A percentile compares a stretch with the other conserved stretches of the same genome.
Evolutionary conservation across 2,797 vertebrate species (phyloP).

Genomic region (Diplodus puntazzo): DNA sequence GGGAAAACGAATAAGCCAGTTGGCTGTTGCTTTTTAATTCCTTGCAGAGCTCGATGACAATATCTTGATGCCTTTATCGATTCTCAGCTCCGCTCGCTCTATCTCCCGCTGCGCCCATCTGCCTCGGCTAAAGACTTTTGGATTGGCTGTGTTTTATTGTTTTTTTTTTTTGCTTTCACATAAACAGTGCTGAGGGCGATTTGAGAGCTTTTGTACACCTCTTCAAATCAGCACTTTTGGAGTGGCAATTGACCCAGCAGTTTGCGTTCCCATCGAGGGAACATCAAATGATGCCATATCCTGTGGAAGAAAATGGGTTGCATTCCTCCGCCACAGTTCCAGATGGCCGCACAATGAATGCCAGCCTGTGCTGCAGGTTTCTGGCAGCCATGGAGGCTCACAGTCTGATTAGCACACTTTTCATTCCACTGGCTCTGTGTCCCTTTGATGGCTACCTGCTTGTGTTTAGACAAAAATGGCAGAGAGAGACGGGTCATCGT

Average conservation of each 20-base stretch:
- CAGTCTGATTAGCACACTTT: slow-evolving; percentile 44
- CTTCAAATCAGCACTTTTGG: slow-evolving; percentile 28
- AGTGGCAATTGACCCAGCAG: slow-evolving; percentile 25
- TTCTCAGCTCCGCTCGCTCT: slow-evolving; percentile 31
- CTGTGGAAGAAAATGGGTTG: slow-evolving; percentile 42
- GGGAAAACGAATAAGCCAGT: slow-evolving; percentile 38
- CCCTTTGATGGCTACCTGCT: slow-evolving; percentile 35
- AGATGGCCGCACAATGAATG: slow-evolving; percentile 46
- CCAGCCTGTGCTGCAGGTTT: slow-evolving; percentile 53
- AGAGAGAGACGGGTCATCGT: slow-evolving; percentile 8
- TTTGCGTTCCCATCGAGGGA: slow-evolving; percentile 44
- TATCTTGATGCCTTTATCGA: slow-evolving; percentile 59
- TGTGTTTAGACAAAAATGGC: slow-evolving; percentile 31
- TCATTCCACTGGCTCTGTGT: slow-evolving; percentile 29
- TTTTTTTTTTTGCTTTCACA: slow-evolving; percentile 17
- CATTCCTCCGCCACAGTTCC: slow-evolving; percentile 46
- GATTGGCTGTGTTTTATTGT: slow-evolving; percentile 23
- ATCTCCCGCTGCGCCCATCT: slow-evolving; percentile 51
- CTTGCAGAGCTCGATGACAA: slow-evolving; percentile 39
- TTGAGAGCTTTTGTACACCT: slow-evolving; percentile 27
- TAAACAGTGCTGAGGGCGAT: slow-evolving; percentile 18
- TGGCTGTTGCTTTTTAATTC: slow-evolving; percentile 51
- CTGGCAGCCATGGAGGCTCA: slow-evolving; percentile 43
- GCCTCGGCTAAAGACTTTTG: slow-evolving; percentile 10
- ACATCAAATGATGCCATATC: slow-evolving; percentile 46